Evolutionary conservation across 2,113 vertebrate genomes (phyloP).

Genomic region (Nothoprocta pentlandii): DNA sequence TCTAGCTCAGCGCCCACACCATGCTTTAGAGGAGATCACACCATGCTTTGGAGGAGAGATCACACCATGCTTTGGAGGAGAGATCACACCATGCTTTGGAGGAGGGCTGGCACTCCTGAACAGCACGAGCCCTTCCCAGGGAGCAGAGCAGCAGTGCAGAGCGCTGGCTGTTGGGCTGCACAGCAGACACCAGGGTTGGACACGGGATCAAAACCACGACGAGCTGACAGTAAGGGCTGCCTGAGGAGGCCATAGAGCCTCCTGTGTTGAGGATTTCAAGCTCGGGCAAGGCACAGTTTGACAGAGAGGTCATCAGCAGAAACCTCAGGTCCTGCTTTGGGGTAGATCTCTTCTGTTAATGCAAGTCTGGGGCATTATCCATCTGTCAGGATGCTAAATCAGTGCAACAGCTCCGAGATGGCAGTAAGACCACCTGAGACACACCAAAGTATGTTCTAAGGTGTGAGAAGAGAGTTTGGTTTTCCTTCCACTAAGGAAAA

Average conservation of each 20-base stretch:
- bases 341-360: neutral
- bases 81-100: neutral
- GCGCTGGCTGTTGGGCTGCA: neutral
- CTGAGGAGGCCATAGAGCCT: neutral
- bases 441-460: neutral
- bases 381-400: neutral
- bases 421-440: neutral
- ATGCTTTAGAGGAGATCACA: neutral
- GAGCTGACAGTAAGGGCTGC: neutral
- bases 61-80: no score
- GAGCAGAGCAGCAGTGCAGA: neutral
- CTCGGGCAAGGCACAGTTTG: accelerated
- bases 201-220: neutral
- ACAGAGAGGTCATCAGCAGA: neutral
- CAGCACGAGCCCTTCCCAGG: neutral
- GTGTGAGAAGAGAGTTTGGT: neutral
- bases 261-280: neutral
- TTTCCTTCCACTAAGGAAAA: neutral
- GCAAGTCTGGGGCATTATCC: neutral
- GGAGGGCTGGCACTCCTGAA: neutral
- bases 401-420: neutral
- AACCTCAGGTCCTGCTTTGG: neutral
- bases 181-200: neutral
- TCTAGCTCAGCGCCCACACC: neutral
- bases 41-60: no score